phyloP scores from a whole-genome alignment of 2,113 vertebrate genomes.

The Corythaixoides concolor region DNA sequence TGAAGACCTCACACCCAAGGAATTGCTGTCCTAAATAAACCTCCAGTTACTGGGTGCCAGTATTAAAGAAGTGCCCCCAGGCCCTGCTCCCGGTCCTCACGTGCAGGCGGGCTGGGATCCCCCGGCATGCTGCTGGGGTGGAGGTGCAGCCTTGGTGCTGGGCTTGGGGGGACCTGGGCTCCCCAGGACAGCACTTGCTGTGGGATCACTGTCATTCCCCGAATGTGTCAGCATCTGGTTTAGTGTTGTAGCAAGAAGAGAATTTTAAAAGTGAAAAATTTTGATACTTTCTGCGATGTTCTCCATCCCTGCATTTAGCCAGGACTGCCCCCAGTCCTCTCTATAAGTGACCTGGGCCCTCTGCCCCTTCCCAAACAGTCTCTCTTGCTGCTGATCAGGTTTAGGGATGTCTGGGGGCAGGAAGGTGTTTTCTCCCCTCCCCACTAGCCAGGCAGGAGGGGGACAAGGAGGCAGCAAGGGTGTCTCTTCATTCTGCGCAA shows the following conservation, averaged over 20 bases:
- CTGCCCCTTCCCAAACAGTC: background rate
- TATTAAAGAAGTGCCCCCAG: fast-evolving
- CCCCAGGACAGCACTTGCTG: background rate
- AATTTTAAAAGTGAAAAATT: background rate
- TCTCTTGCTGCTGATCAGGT: background rate
- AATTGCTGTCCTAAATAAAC: background rate
- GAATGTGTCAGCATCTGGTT: fast-evolving
- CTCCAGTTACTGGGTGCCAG: background rate
- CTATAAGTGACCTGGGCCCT: background rate
- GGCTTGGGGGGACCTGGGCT: background rate
- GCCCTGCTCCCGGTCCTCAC: fast-evolving
- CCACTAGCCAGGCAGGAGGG: background rate
- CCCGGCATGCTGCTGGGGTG: fast-evolving
- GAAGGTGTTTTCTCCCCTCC: background rate
- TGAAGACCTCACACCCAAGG: background rate
- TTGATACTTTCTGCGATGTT: background rate
- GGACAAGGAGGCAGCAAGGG: background rate
- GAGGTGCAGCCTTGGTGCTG: background rate
- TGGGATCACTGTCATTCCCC: fast-evolving
- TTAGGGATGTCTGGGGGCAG: background rate
- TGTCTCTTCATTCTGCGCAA: background rate
- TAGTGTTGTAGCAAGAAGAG: background rate
- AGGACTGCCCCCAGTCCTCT: background rate
- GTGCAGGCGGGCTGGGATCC: background rate
- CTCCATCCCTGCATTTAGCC: background rate